Evolutionary conservation across 35 echinoderm and acorn worm genomes (phyloP).

Genomic region (Chiridota heheva): DNA sequence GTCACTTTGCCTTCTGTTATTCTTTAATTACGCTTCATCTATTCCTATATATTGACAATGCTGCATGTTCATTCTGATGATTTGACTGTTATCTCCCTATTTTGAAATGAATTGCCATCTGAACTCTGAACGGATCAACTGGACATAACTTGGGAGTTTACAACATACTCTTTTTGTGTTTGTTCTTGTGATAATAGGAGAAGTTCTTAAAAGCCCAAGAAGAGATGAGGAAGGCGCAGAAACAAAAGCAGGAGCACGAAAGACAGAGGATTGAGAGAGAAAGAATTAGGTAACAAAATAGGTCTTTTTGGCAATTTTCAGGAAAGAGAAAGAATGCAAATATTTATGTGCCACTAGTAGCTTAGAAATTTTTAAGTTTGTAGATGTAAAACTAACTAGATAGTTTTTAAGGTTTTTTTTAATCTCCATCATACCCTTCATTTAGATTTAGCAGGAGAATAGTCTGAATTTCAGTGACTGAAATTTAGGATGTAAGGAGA

Average conservation of each 20-base stretch:
- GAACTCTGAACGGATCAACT: not conserved
- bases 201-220: conserved; percentile 71
- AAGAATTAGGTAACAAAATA: conserved; percentile 67
- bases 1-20: too few species aligned
- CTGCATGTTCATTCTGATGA: too few species aligned
- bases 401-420: not conserved
- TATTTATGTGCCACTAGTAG: not conserved
- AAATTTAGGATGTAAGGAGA: not conserved
- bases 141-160: not conserved
- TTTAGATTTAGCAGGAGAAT: too few species aligned
- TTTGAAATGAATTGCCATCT: too few species aligned
- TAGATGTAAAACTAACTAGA: too few species aligned
- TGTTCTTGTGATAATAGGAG: conserved; percentile 31
- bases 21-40: too few species aligned
- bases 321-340: too few species aligned
- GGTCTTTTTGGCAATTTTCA: too few species aligned
- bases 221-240: conserved; percentile 77
- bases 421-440: too few species aligned
- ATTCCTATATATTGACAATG: too few species aligned
- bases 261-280: conserved; percentile 73
- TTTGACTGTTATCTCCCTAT: too few species aligned
- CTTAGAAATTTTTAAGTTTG: not conserved
- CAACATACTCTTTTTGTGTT: not conserved
- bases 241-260: conserved; percentile 73
- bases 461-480: too few species aligned